Evolutionary conservation across 2,888 invertebrate species (phyloP), one percentile per base, ranked within the genome.

Genomic region (Pandemis cinnamomeana): DNA sequence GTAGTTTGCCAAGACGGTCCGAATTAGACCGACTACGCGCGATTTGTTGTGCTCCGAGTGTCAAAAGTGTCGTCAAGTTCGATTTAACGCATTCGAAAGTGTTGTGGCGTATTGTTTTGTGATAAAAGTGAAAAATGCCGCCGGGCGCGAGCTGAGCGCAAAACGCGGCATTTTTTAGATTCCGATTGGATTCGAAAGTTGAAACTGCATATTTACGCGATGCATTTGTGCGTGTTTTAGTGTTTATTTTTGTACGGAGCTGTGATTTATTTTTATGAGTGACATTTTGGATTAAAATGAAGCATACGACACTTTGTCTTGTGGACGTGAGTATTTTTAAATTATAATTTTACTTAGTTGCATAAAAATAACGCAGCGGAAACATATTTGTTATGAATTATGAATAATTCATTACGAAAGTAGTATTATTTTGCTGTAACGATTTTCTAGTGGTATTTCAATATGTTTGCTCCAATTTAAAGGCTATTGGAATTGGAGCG

Each of bases 1-100:
- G 84, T 85, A 85, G 89, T 89, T 89, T 87, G 90, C 89, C 88
- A 89, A 90, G 86, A 84, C 84, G 87, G 78, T 83, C 88, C 77
- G 87, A 87, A 84, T 87, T 87, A 86, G 85, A 83, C 82, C 80
- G 81, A 80, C 80, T 82, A 80, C 84, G 79, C 85, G 85, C 83
- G 83, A 86, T 84, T 83, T 83, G 83, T 83, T 83, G 85, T 83
- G 83, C 81, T 53, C 6, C 61, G 81, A 85, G 83, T 85, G 85
- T 81, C 85, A 83, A 84, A 84, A 84, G 81, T 86, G 81, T 80
- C 81, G 83, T 84, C 83, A 82, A 82, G 80, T 71, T 79, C 75
- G 77, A 79, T 78, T 75, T 81, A 80, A 80, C 76, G 77, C 76
- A 78, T 78, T 75, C 77, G 78, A 76, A 79, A 78, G 81, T 83